Evolutionary conservation across 2,888 invertebrate species (phyloP), one percentile per base, ranked within the genome.

Genomic region (Apocheima hispidaria): DNA sequence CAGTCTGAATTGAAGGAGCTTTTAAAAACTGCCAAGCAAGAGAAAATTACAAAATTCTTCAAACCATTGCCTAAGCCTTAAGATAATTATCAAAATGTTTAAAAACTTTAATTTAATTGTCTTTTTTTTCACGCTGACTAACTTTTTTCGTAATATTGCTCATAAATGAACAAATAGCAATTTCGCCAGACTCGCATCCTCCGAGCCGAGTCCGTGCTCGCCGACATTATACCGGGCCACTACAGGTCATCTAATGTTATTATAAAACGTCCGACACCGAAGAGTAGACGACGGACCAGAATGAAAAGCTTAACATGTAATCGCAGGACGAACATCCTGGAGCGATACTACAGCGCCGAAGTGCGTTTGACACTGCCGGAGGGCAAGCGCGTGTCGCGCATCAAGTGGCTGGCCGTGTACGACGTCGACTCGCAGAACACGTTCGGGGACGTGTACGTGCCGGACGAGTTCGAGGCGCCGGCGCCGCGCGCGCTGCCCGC

Each of bases 391-490:
- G 94, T 98, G 63, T 96, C 96, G 0, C 97, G 97, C 71, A 95
- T 98, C 69, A 96, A 96, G 87, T 98, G 98, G 98, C 93, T 98
- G 59, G 96, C 97, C 0, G 94, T 98, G 51, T 98, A 97, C 87
- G 98, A 98, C 91, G 93, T 98, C 43, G 95, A 95, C 72, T 95
- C 95, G 78, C 97, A 97, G 94, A 97, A 97, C 83, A 95, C 97
- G 36, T 98, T 97, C 82, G 98, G 97, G 0, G 98, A 98, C 83
- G 96, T 98, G 53, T 96, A 96, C 81, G 95, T 98, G 71, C 98
- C 98, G 0, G 98, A 98, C 78, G 97, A 97, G 70, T 98, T 98
- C 84, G 97, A 97, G 78, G 95, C 98, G 12, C 98, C 98, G 0
- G 93, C 95, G 6, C 94, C 96, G 0, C 96, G 96, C 72, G 89